A percentile compares a stretch with the other conserved stretches of the same genome.
Conservation (phyloP, 2,888 invertebrate genomes). For the Bembecia ichneumoniformis region DNA sequence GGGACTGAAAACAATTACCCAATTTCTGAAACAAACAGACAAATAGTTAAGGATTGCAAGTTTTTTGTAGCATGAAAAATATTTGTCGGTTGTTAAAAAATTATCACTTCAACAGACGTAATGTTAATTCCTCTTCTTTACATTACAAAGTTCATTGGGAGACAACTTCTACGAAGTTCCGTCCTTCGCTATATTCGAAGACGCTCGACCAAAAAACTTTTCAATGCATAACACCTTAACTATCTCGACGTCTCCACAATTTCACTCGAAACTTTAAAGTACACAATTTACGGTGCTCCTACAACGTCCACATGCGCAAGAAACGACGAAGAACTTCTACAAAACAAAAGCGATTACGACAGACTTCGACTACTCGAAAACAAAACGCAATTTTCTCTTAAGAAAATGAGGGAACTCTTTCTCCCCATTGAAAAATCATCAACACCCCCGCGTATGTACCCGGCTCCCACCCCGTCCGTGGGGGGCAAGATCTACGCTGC, state of each 20-base stretch:
- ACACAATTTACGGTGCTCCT: conserved; percentile 53
- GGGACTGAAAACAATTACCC: too few relatives aligned
- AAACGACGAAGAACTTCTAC: conserved; percentile 51
- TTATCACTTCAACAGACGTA: too few relatives aligned
- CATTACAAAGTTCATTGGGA: not conserved
- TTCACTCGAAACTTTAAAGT: conserved; percentile 57
- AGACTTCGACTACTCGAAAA: conserved; percentile 73
- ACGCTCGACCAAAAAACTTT: conserved; percentile 16
- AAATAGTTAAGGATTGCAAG: too few relatives aligned
- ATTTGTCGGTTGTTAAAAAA: too few relatives aligned
- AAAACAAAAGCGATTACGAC: conserved; percentile 72
- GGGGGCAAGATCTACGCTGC: conserved; percentile 66
- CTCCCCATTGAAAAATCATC: conserved; percentile 74
- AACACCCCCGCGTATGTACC: conserved; percentile 70
- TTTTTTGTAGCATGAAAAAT: too few relatives aligned
- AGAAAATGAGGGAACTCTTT: conserved; percentile 74
- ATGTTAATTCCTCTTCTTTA: not conserved
- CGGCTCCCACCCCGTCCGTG: conserved; percentile 35
- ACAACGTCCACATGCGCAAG: conserved; percentile 52
- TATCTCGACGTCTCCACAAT: conserved; percentile 42
- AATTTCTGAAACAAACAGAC: too few relatives aligned
- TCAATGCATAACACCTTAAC: conserved; percentile 43
- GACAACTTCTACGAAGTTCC: not conserved
- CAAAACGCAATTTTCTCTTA: conserved; percentile 74
- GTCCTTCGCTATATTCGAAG: too few relatives aligned